These are phyloP conservation scores for Byasa hedistus DNA, from an alignment of 2,888 invertebrate genomes.

Conservation along the genomic window DNA sequence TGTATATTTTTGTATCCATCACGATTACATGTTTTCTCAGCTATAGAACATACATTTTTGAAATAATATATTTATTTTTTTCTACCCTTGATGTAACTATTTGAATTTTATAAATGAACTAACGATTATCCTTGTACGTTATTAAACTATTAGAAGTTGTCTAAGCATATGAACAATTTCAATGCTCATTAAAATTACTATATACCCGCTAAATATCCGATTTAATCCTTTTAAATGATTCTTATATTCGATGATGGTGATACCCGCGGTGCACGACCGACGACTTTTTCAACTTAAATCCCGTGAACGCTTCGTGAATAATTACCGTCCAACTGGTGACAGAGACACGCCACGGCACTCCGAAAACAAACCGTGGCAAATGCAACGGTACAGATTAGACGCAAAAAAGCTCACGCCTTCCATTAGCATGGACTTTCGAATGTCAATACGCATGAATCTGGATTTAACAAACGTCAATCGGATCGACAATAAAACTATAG, in stretches of 20 bases:
- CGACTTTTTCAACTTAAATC: conserved; percentile 55
- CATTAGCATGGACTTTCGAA: conserved; percentile 73
- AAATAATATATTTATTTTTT: too few relatives aligned
- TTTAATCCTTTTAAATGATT: conserved; percentile 14
- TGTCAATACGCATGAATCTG: conserved; percentile 76
- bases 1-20: too few relatives aligned
- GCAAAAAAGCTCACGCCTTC: conserved; percentile 71
- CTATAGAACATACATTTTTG: too few relatives aligned
- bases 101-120: too few relatives aligned
- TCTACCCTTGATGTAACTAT: too few relatives aligned
- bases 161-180: neutral
- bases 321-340: conserved; percentile 68
- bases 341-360: conserved; percentile 63
- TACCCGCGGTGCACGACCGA: conserved; percentile 22
- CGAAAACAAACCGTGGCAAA: conserved; percentile 66
- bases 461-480: conserved; percentile 57
- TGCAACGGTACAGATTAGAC: conserved; percentile 70
- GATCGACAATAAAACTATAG: conserved; percentile 48
- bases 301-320: conserved; percentile 67
- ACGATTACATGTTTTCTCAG: too few relatives aligned
- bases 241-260: conserved; percentile 13
- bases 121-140: too few relatives aligned
- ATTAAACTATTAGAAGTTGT: neutral
- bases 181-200: neutral
- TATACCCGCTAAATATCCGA: neutral